Percentiles rank a stretch among this genome's conserved stretches.
Evolutionary conservation across 2,113 vertebrate genomes (phyloP).

Genomic region (Fulica atra): DNA sequence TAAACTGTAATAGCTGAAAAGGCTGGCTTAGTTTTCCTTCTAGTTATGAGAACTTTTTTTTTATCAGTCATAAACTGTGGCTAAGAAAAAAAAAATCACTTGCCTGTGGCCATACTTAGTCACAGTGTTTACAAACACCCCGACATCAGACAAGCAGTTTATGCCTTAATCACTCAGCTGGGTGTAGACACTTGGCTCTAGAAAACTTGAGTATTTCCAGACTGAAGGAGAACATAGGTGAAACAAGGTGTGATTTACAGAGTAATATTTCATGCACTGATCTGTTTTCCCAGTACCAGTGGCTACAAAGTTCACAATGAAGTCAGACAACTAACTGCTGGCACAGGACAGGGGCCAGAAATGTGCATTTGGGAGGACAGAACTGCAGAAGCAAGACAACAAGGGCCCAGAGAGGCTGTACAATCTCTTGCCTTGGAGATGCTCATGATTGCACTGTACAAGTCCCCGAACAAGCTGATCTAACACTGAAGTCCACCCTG

Average conservation of each 20-base stretch:
- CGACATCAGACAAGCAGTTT: neutral
- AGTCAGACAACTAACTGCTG: neutral
- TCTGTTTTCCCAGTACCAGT: neutral
- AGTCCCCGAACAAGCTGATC: neutral
- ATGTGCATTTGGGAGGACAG: neutral
- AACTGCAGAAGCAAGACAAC: neutral
- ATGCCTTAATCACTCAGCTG: neutral
- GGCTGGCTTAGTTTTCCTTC: neutral
- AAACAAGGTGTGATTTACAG: neutral
- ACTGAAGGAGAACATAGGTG: neutral
- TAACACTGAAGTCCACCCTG: neutral
- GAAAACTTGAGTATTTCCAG: neutral
- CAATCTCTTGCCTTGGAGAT: neutral
- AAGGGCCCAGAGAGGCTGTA: neutral
- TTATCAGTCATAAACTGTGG: neutral
- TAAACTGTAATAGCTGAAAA: neutral
- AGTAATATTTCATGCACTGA: neutral
- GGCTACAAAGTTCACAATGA: neutral
- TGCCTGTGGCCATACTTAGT: neutral
- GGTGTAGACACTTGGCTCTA: neutral
- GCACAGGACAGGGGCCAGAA: neutral
- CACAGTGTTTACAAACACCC: neutral
- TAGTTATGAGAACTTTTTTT: neutral
- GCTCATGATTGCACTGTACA: neutral
- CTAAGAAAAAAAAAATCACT: neutral